Percentiles rank a stretch among this genome's conserved stretches.
Evolutionary conservation across 92 coral and sea anemone genomes (phyloP).

Genomic region (Porites divaricata): DNA sequence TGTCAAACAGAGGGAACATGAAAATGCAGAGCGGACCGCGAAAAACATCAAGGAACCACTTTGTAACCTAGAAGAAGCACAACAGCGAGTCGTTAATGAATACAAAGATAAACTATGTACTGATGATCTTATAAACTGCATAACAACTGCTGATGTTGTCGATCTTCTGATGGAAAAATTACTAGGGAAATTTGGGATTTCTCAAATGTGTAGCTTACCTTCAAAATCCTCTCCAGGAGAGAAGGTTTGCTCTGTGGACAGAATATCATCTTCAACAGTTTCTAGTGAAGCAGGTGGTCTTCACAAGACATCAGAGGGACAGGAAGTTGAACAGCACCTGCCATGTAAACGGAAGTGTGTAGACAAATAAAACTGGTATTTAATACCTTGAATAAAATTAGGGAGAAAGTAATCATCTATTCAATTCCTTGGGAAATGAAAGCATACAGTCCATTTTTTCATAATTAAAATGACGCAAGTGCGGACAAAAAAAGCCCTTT

Average conservation of each 20-base stretch:
- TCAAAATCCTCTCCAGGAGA: not conserved
- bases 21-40: not conserved
- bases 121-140: constrained; percentile 75
- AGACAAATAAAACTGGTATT: not conserved
- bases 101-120: constrained; percentile 21
- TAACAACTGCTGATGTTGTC: constrained; percentile 79
- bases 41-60: not conserved
- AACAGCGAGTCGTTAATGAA: not conserved
- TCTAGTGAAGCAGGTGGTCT: not conserved
- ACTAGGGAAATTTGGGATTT: constrained; percentile 44
- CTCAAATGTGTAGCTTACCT: constrained; percentile 8
- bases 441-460: too few species aligned
- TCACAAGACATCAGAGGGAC: not conserved
- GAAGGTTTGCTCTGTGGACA: not conserved
- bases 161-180: constrained; percentile 63
- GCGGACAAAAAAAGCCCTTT: too few species aligned
- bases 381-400: not conserved
- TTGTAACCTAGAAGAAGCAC: not conserved
- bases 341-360: constrained; percentile 5
- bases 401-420: not conserved
- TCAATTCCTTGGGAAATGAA: not conserved
- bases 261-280: not conserved
- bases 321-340: not conserved
- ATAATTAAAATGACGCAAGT: too few species aligned
- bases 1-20: constrained; percentile 5